Evolutionary conservation across 2,113 vertebrate genomes (phyloP), one percentile per base, ranked within the genome.

Genomic region (Lepus timidus): DNA sequence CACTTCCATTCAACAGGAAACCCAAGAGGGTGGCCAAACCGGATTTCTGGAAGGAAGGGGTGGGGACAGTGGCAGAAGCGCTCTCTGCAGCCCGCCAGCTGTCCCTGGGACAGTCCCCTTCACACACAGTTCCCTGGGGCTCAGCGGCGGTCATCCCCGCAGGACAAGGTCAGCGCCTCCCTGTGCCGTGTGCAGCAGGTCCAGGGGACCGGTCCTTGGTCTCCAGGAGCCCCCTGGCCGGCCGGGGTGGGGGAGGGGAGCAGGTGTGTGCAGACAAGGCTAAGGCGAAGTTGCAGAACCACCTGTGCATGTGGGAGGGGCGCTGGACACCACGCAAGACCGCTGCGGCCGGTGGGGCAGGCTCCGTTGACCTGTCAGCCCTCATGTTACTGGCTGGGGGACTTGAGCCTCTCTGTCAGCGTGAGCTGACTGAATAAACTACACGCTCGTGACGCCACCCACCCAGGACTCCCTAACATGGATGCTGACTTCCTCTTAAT

Each of bases 1-100:
- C 44, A 82, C 82, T 79, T 85, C 39, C 49, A 36, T 49, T 62
- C 75, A 74, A 92, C 94, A 93, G 95, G 95, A 97, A 96, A 86
- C 74, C 27, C 36, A n/a, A 16, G 0, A 62, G 9, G 25, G 12
- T 52, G 73, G 88, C 95, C 81, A 93, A 62, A 82, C 39, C 14
- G 36, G 88, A 95, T 80, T 88, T 96, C 94, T 70, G 94, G 89
- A 94, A 95, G 97, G 95, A 94, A 97, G 80, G 92, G 95, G 89
- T 65, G 91, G 89, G 33, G 94, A 31, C 25, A 39, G 44, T 9
- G 39, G 80, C 29, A 36, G 85, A 83, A 68, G 27, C 0, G 2
- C 83, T 85, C 70, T 75, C 78, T 88, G 55, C 33, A 80, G 79
- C 27, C n/a, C 83, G 58, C 49, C 92, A 25, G 68, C 83, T 82